Evolutionary conservation across 2,113 vertebrate genomes (phyloP).

Genomic region (Phaethornis superciliosus): DNA sequence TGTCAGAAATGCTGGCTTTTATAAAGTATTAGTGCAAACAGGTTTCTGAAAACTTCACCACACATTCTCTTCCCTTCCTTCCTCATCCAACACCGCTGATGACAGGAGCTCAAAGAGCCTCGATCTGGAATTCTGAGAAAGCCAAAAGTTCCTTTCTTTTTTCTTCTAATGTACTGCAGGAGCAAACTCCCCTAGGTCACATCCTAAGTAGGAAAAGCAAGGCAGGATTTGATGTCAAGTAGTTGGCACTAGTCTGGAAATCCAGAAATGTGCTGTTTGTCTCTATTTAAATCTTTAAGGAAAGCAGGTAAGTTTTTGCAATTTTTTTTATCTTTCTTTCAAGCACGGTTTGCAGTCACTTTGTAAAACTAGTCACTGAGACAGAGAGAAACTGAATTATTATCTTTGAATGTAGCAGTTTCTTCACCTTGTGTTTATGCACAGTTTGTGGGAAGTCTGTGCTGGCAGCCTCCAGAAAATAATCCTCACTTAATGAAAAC

Average conservation of each 20-base stretch:
- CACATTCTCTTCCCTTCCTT: not conserved
- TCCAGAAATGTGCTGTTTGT: not conserved
- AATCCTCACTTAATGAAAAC: not conserved
- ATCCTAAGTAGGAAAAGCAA: not conserved
- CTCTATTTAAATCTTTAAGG: not conserved
- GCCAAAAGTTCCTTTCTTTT: not conserved
- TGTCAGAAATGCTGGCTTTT: not conserved
- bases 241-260: not conserved
- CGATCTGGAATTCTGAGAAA: not conserved
- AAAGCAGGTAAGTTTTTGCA: not conserved
- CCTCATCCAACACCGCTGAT: not conserved
- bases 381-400: not conserved
- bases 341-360: not conserved
- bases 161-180: accelerated
- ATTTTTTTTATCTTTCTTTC: too few species aligned
- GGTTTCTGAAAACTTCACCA: not conserved
- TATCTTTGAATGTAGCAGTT: not conserved
- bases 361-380: not conserved
- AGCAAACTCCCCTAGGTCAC: not conserved
- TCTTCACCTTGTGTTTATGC: accelerated
- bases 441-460: not conserved
- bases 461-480: not conserved
- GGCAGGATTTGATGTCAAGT: not conserved
- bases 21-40: not conserved
- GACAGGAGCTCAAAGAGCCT: not conserved